Percentiles rank a stretch among this genome's conserved stretches.
phyloP scores from a whole-genome alignment of 2,888 invertebrate genomes.

The Patella depressa region DNA sequence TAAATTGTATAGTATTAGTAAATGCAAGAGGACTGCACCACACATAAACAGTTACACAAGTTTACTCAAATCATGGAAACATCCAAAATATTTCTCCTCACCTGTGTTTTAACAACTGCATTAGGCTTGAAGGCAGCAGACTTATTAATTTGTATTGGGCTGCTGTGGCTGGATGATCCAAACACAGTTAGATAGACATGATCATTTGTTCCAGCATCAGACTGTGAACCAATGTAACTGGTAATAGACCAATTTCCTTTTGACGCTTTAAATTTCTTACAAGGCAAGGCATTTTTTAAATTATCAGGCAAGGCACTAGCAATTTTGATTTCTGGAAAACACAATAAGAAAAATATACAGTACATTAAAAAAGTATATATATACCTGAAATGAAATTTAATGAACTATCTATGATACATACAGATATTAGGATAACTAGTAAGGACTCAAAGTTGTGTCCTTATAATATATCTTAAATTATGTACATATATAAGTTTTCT shows the following conservation, averaged over 20 bases:
- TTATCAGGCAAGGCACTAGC: conserved; percentile 44
- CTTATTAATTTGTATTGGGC: conserved; percentile 53
- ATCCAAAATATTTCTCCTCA: conserved; percentile 27
- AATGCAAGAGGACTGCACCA: no score
- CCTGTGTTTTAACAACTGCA: conserved; percentile 52
- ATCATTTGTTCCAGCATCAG: conserved; percentile 51
- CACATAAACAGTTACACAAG: no score
- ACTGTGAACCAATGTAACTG: conserved; percentile 52
- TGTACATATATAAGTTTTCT: no score
- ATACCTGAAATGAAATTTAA: no score
- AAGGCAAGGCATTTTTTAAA: conserved; percentile 37
- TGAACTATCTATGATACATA: no score
- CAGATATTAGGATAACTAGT: no score
- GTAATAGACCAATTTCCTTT: conserved; percentile 48
- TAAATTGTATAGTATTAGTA: no score
- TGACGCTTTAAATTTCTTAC: conserved; percentile 32
- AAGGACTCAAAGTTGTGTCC: no score
- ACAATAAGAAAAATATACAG: conserved; percentile 13
- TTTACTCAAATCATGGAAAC: no score
- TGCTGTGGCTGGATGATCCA: conserved; percentile 60
- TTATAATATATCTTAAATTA: no score
- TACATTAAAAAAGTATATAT: not conserved
- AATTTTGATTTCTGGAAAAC: conserved; percentile 38
- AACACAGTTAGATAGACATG: conserved; percentile 58
- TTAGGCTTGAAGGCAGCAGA: conserved; percentile 51